Conservation (phyloP, 2,113 vertebrate species). For the Pangasianodon hypophthalmus region DNA sequence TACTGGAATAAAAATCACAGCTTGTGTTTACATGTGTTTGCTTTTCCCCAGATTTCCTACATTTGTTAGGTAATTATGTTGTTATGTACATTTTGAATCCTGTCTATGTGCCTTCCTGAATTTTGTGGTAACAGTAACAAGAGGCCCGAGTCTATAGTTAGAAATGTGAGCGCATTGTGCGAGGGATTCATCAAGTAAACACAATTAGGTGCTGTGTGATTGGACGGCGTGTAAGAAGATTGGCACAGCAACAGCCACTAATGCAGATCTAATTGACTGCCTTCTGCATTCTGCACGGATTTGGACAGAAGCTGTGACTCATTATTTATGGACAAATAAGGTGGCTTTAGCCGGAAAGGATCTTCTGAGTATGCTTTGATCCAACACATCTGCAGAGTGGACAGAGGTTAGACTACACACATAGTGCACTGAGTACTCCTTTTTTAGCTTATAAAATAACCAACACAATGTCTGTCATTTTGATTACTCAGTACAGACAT, state of each 20-base stretch:
- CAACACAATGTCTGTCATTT: not conserved
- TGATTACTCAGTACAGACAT: not conserved
- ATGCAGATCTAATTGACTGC: slow-evolving; percentile 83
- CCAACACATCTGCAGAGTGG: slow-evolving; percentile 68
- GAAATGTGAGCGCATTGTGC: slow-evolving; percentile 42
- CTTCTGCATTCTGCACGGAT: slow-evolving; percentile 77
- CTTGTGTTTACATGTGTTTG: not conserved
- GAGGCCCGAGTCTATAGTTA: slow-evolving; percentile 51
- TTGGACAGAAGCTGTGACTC: slow-evolving; percentile 69
- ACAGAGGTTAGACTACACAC: slow-evolving; percentile 76
- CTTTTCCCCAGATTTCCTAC: not conserved
- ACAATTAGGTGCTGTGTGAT: slow-evolving; percentile 67
- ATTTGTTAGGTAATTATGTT: not conserved
- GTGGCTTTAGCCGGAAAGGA: slow-evolving; percentile 69
- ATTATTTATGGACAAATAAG: slow-evolving; percentile 80
- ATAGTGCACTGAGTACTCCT: slow-evolving; percentile 52
- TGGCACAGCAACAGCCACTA: slow-evolving; percentile 72
- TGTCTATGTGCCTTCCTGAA: not conserved
- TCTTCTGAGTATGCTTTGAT: slow-evolving; percentile 67
- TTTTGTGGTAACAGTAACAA: slow-evolving; percentile 38
- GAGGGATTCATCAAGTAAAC: slow-evolving; percentile 60
- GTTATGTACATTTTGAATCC: not conserved
- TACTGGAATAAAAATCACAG: not conserved
- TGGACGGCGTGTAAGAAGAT: slow-evolving; percentile 74
- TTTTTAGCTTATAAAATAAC: slow-evolving; percentile 54